Percentiles rank a stretch among this genome's conserved stretches.
Evolutionary conservation across 2,113 vertebrate species (phyloP).

Genomic region (Columba janthina): DNA sequence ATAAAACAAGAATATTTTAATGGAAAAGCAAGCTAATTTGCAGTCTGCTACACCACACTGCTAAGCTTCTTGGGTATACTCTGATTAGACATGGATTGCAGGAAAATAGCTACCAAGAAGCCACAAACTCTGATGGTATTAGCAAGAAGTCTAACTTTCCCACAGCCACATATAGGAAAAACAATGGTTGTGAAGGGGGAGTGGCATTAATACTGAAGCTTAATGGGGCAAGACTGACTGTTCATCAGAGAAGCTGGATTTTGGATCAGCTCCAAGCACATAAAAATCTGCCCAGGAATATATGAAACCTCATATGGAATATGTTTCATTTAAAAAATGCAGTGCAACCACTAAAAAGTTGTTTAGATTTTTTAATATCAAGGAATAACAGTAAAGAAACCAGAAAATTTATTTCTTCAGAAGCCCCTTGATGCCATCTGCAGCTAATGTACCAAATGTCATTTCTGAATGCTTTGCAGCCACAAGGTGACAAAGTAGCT

Average conservation of each 20-base stretch:
- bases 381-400: not conserved
- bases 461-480: not conserved
- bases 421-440: not conserved
- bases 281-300: not conserved
- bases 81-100: constrained; percentile 54
- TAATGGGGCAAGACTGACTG: constrained; percentile 5
- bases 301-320: not conserved
- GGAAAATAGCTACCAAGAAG: constrained; percentile 47
- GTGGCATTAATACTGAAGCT: not conserved
- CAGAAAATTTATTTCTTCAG: not conserved
- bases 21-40: constrained; percentile 52
- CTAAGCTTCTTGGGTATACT: constrained; percentile 27
- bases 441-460: not conserved
- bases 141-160: constrained; percentile 28
- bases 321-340: not conserved
- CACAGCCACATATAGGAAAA: constrained; percentile 17
- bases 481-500: constrained; percentile 30
- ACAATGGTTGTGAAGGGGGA: not conserved
- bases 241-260: not conserved
- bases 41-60: constrained; percentile 20
- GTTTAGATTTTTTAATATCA: not conserved
- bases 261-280: constrained; percentile 22
- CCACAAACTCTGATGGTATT: constrained; percentile 10
- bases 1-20: constrained; percentile 39
- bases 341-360: not conserved